These are phyloP conservation scores for Cervus canadensis DNA, from an alignment of 2,113 vertebrate genomes.

Conservation along the genomic window DNA sequence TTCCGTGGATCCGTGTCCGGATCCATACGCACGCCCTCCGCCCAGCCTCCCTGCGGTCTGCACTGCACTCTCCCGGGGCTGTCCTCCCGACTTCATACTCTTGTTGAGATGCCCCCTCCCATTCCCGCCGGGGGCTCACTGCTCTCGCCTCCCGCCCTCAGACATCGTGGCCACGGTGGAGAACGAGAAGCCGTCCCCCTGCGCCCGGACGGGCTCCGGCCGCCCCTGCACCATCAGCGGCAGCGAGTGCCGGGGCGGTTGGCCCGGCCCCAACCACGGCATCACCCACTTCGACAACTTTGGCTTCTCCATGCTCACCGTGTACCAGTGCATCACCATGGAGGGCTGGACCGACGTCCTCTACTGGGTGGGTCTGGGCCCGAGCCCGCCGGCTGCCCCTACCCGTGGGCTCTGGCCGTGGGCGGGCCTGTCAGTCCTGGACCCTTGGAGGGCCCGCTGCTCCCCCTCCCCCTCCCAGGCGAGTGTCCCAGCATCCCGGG, in stretches of 20 bases:
- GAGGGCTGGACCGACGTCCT: constrained; percentile 97
- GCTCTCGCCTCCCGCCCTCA: constrained; percentile 56
- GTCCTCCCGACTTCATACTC: not conserved
- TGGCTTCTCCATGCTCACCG: constrained; percentile 97
- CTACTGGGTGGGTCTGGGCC: constrained; percentile 89
- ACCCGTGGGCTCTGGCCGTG: fast-evolving
- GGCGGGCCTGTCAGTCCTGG: not conserved
- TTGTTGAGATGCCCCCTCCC: not conserved
- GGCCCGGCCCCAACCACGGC: constrained; percentile 94
- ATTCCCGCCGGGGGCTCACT: not conserved
- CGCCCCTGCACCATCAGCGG: constrained; percentile 91
- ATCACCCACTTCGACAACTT: constrained; percentile 99
- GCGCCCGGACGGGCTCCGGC: constrained; percentile 90
- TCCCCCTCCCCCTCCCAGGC: not conserved
- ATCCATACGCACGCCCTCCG: fast-evolving
- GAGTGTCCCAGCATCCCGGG: not conserved
- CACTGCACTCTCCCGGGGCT: too few species aligned
- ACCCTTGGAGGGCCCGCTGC: fast-evolving
- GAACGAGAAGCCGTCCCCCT: constrained; percentile 89
- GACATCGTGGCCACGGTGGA: constrained; percentile 88
- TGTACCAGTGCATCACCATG: constrained; percentile 97
- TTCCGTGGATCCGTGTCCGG: not conserved
- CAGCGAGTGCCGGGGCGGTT: constrained; percentile 89
- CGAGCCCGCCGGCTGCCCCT: fast-evolving
- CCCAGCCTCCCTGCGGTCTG: not conserved